These are phyloP conservation scores for Propithecus perrieri DNA, from an alignment of 2,797 vertebrate genomes.

Conservation along the genomic window DNA sequence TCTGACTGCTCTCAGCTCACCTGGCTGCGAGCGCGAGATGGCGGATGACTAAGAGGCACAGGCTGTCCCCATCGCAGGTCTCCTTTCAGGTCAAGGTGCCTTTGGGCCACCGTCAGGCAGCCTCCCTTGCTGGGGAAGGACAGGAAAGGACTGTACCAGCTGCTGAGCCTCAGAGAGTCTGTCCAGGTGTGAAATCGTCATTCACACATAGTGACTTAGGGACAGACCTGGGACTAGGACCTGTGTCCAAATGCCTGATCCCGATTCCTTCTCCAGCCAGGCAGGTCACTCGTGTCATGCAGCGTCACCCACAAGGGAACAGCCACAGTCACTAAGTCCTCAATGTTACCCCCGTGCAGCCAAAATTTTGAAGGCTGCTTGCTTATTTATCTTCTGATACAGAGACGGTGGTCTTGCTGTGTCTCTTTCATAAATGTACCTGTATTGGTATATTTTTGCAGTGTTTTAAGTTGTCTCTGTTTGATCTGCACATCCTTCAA, in stretches of 20 bases:
- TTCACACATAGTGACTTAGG: not conserved
- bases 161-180: not conserved
- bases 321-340: not conserved
- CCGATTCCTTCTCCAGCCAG: not conserved
- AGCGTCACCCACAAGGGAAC: not conserved
- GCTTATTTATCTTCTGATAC: rapidly evolving
- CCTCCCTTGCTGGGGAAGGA: not conserved
- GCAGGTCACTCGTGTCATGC: rapidly evolving
- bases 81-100: not conserved
- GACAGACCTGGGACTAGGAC: no score
- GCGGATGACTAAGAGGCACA: rapidly evolving
- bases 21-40: rapidly evolving
- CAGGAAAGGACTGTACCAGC: not conserved
- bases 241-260: not conserved
- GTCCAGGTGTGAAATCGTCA: not conserved
- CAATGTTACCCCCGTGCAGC: rapidly evolving
- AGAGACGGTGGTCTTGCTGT: rapidly evolving
- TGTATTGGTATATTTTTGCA: rapidly evolving
- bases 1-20: no score
- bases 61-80: rapidly evolving
- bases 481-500: not conserved
- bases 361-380: not conserved
- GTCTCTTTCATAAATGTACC: no score
- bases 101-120: not conserved
- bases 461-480: not conserved